phyloP scores from a whole-genome alignment of 2,888 invertebrate genomes.

The Malacosoma neustria region DNA sequence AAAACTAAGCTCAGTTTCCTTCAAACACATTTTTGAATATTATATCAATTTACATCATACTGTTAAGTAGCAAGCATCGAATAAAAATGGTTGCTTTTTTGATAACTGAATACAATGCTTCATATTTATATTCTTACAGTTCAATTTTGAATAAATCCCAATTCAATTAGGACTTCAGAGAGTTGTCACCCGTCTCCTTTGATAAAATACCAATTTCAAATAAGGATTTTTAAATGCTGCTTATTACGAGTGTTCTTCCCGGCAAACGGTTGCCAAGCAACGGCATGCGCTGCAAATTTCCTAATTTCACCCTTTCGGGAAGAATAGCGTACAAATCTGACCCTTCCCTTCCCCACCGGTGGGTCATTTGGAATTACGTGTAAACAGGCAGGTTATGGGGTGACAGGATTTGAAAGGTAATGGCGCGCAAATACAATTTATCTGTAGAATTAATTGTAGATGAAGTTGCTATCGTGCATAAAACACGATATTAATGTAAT shows the following conservation, averaged over 20 bases:
- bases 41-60: too few species aligned
- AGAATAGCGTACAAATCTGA: constrained; percentile 11
- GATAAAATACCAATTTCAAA: constrained; percentile 5
- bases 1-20: too few species aligned
- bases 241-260: constrained; percentile 8
- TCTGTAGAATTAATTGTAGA: too few species aligned
- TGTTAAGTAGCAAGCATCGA: too few species aligned
- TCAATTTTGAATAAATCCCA: not conserved
- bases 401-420: constrained; percentile 4
- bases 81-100: too few species aligned
- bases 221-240: constrained; percentile 3
- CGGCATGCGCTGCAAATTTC: constrained; percentile 43
- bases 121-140: not conserved
- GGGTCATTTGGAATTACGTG: not conserved
- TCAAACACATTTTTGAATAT: too few species aligned
- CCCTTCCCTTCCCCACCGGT: not conserved
- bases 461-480: too few species aligned
- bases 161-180: not conserved
- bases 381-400: too few species aligned
- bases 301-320: constrained; percentile 41
- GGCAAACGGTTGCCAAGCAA: constrained; percentile 40
- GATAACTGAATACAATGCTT: not conserved
- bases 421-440: too few species aligned
- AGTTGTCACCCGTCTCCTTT: not conserved
- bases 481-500: too few species aligned